Conservation (phyloP, 1,140 invertebrate genomes). For the Mycetomoellerius zeteki region DNA sequence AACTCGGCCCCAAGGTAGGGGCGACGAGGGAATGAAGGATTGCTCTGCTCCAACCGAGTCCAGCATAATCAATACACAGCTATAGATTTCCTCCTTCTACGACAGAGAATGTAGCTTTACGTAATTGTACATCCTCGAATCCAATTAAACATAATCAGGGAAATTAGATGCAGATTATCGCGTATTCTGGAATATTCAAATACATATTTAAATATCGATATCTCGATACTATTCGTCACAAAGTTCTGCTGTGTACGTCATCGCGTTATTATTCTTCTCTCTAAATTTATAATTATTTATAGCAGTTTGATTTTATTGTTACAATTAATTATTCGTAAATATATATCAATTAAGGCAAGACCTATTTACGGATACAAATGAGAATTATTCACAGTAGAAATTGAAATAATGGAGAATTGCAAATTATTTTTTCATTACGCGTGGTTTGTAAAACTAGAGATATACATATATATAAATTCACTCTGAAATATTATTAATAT, state of each 20-base stretch:
- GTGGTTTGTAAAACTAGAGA: too few relatives aligned
- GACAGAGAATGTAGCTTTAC: constrained; percentile 15
- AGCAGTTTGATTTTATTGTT: background rate
- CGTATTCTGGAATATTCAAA: constrained; percentile 19
- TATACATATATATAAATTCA: too few relatives aligned
- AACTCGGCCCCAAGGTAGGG: constrained; percentile 52
- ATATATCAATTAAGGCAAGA: too few relatives aligned
- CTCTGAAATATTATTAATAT: too few relatives aligned
- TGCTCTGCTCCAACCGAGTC: constrained; percentile 48
- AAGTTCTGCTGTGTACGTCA: background rate
- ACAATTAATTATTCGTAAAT: background rate
- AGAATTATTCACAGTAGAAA: too few relatives aligned
- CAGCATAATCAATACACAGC: constrained; percentile 45
- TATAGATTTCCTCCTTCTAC: constrained; percentile 5
- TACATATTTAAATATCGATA: background rate
- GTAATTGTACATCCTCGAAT: constrained; percentile 38
- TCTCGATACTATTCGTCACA: background rate
- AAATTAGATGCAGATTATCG: constrained; percentile 42
- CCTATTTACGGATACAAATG: too few relatives aligned
- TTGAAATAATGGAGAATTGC: too few relatives aligned
- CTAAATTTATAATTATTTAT: background rate
- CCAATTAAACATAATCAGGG: constrained; percentile 40
- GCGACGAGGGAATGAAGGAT: constrained; percentile 59
- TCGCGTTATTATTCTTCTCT: background rate
- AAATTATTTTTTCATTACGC: too few relatives aligned